phyloP scores from a whole-genome alignment of 2,113 vertebrate species.

The Lynx canadensis region DNA sequence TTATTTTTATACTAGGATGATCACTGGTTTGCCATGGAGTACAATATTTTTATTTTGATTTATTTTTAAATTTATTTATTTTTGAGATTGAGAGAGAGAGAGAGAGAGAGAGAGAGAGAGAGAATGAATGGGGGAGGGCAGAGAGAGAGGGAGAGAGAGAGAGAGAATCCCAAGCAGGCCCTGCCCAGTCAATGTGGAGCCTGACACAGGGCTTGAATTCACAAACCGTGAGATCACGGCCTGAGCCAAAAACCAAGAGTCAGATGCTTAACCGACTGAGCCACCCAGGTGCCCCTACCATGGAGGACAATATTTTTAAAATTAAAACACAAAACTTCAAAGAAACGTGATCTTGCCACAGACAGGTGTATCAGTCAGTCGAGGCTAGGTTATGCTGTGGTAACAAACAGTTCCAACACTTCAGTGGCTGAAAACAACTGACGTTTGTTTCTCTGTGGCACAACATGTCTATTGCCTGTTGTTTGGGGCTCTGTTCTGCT shows the following conservation, averaged over 20 bases:
- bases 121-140: too few species aligned
- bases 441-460: background rate
- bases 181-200: too few species aligned
- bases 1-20: slow-evolving; percentile 27
- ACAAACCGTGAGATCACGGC: too few species aligned
- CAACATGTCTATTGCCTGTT: background rate
- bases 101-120: too few species aligned
- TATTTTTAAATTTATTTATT: too few species aligned
- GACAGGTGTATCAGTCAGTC: background rate
- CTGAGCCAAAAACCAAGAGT: too few species aligned
- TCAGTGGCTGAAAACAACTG: background rate
- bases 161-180: too few species aligned
- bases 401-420: slow-evolving; percentile 16
- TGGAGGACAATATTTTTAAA: background rate
- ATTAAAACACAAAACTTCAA: background rate
- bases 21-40: background rate
- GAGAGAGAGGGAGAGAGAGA: too few species aligned
- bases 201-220: too few species aligned
- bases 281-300: too few species aligned
- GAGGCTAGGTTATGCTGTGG: background rate
- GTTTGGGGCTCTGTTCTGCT: background rate
- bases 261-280: too few species aligned
- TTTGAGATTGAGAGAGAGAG: too few species aligned
- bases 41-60: background rate
- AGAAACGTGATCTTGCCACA: background rate